Conservation (phyloP, 2,797 vertebrate genomes). For the Bothrops alternatus region DNA sequence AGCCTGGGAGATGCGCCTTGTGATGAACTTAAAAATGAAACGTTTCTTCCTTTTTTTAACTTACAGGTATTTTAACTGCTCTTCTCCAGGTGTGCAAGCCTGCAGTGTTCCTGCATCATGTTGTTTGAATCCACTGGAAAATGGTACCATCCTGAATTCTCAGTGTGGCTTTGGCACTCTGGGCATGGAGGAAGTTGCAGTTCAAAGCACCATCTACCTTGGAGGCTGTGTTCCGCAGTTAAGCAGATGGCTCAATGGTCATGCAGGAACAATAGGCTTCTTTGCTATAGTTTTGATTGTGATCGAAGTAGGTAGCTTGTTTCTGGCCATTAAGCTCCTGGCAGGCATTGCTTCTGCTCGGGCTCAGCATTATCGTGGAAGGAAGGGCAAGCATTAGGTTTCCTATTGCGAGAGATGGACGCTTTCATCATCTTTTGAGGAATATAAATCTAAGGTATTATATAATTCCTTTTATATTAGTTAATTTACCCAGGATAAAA, state of each 20-base stretch:
- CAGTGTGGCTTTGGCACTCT: constrained; percentile 81
- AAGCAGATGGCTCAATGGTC: constrained; percentile 73
- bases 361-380: neutral
- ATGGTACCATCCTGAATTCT: constrained; percentile 78
- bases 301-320: constrained; percentile 72
- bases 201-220: constrained; percentile 71
- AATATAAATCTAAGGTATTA: neutral
- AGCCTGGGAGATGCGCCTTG: neutral
- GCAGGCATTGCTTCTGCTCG: constrained; percentile 64
- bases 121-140: constrained; percentile 80
- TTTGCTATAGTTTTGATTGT: constrained; percentile 45
- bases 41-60: accelerated
- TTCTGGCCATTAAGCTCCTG: constrained; percentile 71
- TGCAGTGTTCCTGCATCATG: constrained; percentile 89
- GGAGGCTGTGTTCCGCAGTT: constrained; percentile 81
- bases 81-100: constrained; percentile 78
- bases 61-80: constrained; percentile 91
- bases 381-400: neutral
- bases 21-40: neutral
- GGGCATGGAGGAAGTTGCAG: constrained; percentile 70
- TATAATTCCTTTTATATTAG: neutral
- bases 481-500: neutral
- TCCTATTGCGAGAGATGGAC: neutral
- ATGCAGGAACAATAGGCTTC: constrained; percentile 56
- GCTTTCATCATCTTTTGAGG: neutral